These are phyloP conservation scores for Sula dactylatra DNA, from an alignment of 2,113 vertebrate species.

Conservation along the genomic window DNA sequence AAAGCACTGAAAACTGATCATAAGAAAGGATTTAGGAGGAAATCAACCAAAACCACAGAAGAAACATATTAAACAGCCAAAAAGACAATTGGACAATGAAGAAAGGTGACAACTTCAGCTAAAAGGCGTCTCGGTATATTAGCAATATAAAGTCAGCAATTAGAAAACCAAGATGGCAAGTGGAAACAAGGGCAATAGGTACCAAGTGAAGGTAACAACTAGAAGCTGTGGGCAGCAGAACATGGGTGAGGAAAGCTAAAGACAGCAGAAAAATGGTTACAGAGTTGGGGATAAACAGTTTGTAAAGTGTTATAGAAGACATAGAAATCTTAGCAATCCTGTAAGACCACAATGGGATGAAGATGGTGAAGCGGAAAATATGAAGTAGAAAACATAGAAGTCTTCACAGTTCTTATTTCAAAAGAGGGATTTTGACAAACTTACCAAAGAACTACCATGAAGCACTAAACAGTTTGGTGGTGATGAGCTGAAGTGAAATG, in stretches of 20 bases:
- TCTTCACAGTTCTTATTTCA: neutral
- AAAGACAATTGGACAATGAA: neutral
- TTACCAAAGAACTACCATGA: neutral
- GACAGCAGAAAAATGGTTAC: neutral
- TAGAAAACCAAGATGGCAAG: neutral
- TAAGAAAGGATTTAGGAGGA: neutral
- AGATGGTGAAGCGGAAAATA: neutral
- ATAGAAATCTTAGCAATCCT: neutral
- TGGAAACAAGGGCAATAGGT: neutral
- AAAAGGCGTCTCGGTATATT: neutral
- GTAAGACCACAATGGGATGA: neutral
- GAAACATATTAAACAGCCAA: neutral
- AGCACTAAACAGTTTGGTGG: neutral
- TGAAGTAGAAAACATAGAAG: neutral
- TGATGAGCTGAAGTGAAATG: neutral
- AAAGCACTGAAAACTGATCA: constrained; percentile 1
- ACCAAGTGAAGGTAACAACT: neutral
- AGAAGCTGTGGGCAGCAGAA: neutral
- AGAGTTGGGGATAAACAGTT: neutral
- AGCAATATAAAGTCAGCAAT: neutral
- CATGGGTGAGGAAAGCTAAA: neutral
- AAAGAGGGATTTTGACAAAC: neutral
- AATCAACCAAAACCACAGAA: neutral
- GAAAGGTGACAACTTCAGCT: neutral
- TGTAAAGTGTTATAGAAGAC: neutral